Evolutionary conservation across 2,113 vertebrate genomes (phyloP).

Genomic region (rabbit (Oryctolagus cuniculus)): DNA sequence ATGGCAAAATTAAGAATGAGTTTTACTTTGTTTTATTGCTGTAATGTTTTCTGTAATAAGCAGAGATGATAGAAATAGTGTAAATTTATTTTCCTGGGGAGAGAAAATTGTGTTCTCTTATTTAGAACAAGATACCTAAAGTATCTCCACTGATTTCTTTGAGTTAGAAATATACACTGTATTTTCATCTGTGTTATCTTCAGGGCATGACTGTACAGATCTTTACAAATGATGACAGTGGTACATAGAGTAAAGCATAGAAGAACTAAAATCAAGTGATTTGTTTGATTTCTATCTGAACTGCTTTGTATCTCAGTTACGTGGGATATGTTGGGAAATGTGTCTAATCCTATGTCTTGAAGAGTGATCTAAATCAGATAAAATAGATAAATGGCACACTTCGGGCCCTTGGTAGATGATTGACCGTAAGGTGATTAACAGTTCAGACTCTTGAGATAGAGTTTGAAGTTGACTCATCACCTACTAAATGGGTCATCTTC

Average conservation of each 20-base stretch:
- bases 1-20: neutral
- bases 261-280: neutral
- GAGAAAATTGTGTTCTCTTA: conserved; percentile 23
- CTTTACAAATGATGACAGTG: no score
- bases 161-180: neutral
- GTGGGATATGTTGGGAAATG: neutral
- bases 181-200: conserved; percentile 41
- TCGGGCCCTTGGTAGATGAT: neutral
- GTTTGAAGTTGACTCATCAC: conserved; percentile 3
- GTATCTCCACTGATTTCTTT: neutral
- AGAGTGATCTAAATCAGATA: conserved; percentile 23
- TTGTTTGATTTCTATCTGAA: conserved; percentile 33
- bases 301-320: conserved; percentile 7
- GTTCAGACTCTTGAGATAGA: neutral
- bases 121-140: neutral
- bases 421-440: neutral
- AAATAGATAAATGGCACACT: conserved; percentile 28
- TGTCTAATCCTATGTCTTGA: neutral
- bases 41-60: neutral
- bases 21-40: conserved; percentile 34
- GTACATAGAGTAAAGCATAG: neutral
- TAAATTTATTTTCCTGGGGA: conserved; percentile 4
- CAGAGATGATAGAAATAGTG: neutral
- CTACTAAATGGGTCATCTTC: conserved; percentile 12
- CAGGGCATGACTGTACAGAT: neutral